Conservation (phyloP, 2,888 invertebrate species). For the Drosophila borealis region DNA sequence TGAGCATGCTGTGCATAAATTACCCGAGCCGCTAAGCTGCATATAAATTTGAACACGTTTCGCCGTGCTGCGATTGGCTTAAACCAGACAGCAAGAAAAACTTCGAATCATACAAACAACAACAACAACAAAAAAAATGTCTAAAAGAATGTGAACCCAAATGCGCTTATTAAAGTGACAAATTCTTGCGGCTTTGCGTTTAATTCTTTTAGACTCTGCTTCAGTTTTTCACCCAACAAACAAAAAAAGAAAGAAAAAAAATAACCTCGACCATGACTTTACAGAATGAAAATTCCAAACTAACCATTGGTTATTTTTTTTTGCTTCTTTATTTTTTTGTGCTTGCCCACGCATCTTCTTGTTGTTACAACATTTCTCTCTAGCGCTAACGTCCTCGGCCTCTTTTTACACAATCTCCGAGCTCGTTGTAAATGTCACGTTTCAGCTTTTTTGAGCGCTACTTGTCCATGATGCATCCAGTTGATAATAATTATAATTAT, state of each 20-base stretch:
- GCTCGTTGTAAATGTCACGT: slow-evolving; percentile 58
- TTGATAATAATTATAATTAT: slow-evolving; percentile 31
- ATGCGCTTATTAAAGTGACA: slow-evolving; percentile 77
- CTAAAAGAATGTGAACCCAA: slow-evolving; percentile 31
- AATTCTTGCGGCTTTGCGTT: slow-evolving; percentile 59
- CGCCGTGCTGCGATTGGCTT: slow-evolving; percentile 22
- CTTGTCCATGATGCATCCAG: slow-evolving; percentile 51
- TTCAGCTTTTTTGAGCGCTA: slow-evolving; percentile 44
- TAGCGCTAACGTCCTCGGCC: slow-evolving; percentile 52
- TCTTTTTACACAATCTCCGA: slow-evolving; percentile 61
- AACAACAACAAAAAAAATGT: slow-evolving; percentile 6
- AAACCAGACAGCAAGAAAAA: slow-evolving; percentile 23
- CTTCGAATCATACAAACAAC: slow-evolving; percentile 56
- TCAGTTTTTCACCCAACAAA: not conserved
- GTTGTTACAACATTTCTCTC: slow-evolving; percentile 53
- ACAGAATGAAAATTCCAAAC: slow-evolving; percentile 52
- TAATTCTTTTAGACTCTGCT: slow-evolving; percentile 10
- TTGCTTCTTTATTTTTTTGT: slow-evolving; percentile 29
- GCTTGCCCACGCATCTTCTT: slow-evolving; percentile 60
- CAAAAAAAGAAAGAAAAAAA: not conserved
- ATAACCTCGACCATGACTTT: slow-evolving; percentile 60
- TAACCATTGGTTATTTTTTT: slow-evolving; percentile 21
- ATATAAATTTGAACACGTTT: slow-evolving; percentile 63
- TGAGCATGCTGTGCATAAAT: slow-evolving; percentile 66
- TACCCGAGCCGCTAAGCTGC: slow-evolving; percentile 48